phyloP scores from a whole-genome alignment of 2,888 invertebrate genomes.

The Ichneumon xanthorius region DNA sequence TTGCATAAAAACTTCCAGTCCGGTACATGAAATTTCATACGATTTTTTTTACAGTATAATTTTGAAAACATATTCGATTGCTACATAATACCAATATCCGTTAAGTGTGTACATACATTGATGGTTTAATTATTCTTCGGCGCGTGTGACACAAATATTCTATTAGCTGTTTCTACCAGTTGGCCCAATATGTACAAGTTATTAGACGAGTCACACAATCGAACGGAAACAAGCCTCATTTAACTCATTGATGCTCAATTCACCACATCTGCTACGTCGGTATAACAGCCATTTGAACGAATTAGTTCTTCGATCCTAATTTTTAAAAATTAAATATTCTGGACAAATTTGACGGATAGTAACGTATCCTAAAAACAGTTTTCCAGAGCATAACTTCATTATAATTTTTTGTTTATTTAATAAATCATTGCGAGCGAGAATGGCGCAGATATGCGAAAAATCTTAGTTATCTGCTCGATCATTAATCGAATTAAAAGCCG shows the following conservation, averaged over 20 bases:
- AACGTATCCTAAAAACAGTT: background rate
- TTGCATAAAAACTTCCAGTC: too few relatives aligned
- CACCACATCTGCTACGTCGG: too few relatives aligned
- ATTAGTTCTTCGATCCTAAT: background rate
- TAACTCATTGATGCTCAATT: background rate
- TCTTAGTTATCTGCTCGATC: background rate
- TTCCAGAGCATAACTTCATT: background rate
- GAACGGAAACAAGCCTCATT: background rate
- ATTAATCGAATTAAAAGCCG: slow-evolving; percentile 13
- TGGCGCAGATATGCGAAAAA: background rate
- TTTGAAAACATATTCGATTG: background rate
- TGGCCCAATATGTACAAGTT: background rate
- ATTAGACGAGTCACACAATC: background rate
- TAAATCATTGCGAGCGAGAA: background rate
- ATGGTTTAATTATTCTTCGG: background rate
- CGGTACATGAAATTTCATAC: too few relatives aligned
- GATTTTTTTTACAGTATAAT: background rate
- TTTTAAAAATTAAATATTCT: background rate
- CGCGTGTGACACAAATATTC: background rate
- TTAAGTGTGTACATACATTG: background rate
- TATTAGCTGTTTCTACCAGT: background rate
- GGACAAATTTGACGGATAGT: background rate
- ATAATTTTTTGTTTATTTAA: too few relatives aligned
- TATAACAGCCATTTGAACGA: too few relatives aligned
- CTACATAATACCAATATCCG: background rate